Base-by-base conservation (phyloP, 2,113 vertebrate species). In the Clarias magur region DNA sequence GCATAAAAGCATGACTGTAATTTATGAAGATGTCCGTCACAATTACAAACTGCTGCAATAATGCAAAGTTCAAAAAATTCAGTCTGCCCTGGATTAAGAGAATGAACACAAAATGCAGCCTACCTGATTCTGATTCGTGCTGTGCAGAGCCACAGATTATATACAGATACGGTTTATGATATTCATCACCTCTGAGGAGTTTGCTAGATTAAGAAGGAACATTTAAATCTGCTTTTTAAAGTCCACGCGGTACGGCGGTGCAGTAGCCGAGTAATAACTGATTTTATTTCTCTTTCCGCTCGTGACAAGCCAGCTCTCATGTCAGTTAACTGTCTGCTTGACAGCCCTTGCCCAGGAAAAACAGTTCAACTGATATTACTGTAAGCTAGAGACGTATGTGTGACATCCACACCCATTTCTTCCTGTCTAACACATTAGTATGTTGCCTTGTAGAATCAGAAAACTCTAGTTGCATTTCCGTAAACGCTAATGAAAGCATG, bases 41-140 rank as follows among this genome's bases (percentile, higher is more conserved):
- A 67, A 19, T 54, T 76, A 85, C 42, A 23, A 68, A 54, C 27
- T 27, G 34, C n/a, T 54, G 56, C 62, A 80, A 9, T 27, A 25
- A 85, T 38, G 76, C 27, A 21, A 21, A 42, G 27, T 56, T 48
- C 8, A 56, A 86, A 68, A 12, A 68, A 17, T 15, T 34, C 2
- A 25, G 15, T 56, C 56, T 80, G 42, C 23, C 63, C 88, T 85
- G 63, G 72, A 87, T 53, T 87, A 16, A 34, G 6, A 12, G 59
- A 78, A 65, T 17, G n/a, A 53, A 85, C 67, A 38, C 38, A 48
- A 83, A 89, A 27, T 56, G 4, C 82, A 42, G 80, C 89, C 80
- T 90, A 90, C 89, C 89, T 90, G 87, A 86, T 78, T 34, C 87
- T 88, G 87, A 86, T 78, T 34, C 4, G 38, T n/a, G 48, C 21